Evolutionary conservation across 2,888 invertebrate genomes (phyloP), one percentile per base, ranked within the genome.

Genomic region (Caenorhabditis sinica): DNA sequence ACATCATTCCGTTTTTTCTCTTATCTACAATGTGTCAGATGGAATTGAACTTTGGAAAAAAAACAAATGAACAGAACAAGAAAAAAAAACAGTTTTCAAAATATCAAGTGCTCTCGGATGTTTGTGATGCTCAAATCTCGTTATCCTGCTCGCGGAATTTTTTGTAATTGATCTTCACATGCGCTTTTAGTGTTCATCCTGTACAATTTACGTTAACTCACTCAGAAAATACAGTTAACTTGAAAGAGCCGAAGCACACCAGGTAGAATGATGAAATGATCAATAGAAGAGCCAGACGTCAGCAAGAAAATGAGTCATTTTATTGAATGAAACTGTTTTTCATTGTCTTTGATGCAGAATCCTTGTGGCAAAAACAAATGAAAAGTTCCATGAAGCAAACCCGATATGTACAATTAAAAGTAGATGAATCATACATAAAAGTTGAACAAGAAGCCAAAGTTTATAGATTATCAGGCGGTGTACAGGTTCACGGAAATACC

Each of bases 41-140:
- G 51, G 51, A 33, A 51, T 51, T 33, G 23, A 68, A 33, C 68
- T 36, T 20, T 28, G 49, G 25, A 76, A 58, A 68, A 45, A 68
- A n/a, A 53, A 40, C 45, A 49, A 17, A 45, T 3, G 33, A 45
- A 68, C n/a, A 33, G 25, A 56, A 60, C n/a, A 45, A 49, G 45
- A 43, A 36, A 43, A 75, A 40, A 56, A 73, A 60, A 66, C 58
- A 28, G 65, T 60, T 68, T 68, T 33, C 58, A 68, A 76, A 23
- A 51, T 49, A 66, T 66, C 58, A 75, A 75, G 75, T 75, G 75
- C 58, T 58, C 20, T 40, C 28, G 43, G 17, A 63, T 74, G 65
- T 74, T 75, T 75, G 75, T 23, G 43, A 65, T 65, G 6, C 28
- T n/a, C 65, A 65, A 11, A 65, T 65, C 65, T 65, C 25, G 45